Evolutionary conservation across 2,113 vertebrate genomes (phyloP), one percentile per base, ranked within the genome.

Genomic region (Montifringilla adamsi): DNA sequence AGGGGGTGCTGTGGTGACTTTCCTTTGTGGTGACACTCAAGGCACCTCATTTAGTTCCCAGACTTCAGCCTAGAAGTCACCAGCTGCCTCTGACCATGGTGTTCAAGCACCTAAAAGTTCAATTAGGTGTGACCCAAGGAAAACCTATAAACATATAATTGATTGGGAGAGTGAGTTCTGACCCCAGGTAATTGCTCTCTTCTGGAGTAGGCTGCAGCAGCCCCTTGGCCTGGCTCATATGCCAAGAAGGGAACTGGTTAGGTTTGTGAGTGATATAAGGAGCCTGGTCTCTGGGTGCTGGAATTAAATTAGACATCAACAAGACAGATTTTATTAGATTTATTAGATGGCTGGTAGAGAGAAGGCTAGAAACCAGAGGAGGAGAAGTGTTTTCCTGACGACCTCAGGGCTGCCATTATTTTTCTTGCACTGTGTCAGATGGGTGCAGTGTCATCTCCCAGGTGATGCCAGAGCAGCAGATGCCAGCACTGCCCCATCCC

Each of bases 261-360:
- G 68, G 37, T 72, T 60, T 68, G 46, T 85, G 76, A 94, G 80
- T 75, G 90, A 89, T 93, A 64, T 2, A 68, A 80, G 76, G 63
- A 75, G 64, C 44, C 85, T 93, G 83, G 63, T 77, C 41, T 92
- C 73, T 84, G 85, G 76, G 49, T 75, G 58, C 88, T 72, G 37
- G 68, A 90, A 97, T 93, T 89, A 88, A 84, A 81, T 94, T 92
- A 94, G 77, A 72, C 60, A 94, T 87, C 73, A 95, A 60, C 68
- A 95, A 93, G 94, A 84, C 27, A 75, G 88, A 90, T 84, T 77
- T 86, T 93, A 94, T 94, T 94, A 49, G 91, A 94, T 94, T 87
- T 93, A 74, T 93, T 86, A 72, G 76, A 56, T 53, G 76, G n/a
- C 53, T 86, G 58, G 60, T 70, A 24, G 76, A 37, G 89, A 73